Evolutionary conservation across 2,113 vertebrate genomes (phyloP).

Genomic region (Oncorhynchus kisutch): DNA sequence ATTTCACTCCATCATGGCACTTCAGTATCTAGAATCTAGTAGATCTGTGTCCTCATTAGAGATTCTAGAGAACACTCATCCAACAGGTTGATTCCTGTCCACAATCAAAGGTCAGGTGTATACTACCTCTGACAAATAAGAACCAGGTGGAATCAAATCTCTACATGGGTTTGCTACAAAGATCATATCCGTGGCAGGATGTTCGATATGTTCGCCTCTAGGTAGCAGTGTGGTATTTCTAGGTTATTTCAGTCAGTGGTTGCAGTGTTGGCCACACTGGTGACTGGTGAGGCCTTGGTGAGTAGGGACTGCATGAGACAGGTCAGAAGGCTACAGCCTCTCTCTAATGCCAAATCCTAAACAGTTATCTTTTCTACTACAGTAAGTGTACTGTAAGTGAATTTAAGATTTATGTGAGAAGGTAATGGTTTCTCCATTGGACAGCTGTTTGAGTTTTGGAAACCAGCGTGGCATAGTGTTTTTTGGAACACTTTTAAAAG

Average conservation of each 20-base stretch:
- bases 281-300: too few species aligned
- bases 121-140: background rate
- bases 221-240: constrained; percentile 34
- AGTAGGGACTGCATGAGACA: too few species aligned
- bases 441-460: too few species aligned
- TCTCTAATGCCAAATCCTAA: too few species aligned
- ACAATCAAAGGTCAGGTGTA: background rate
- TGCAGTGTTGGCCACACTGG: background rate
- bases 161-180: background rate
- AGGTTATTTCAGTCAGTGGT: background rate
- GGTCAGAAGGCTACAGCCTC: too few species aligned
- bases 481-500: background rate
- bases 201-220: constrained; percentile 27
- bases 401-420: too few species aligned
- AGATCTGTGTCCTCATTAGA: background rate
- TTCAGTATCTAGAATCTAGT: background rate
- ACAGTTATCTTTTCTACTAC: too few species aligned
- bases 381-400: too few species aligned
- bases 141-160: too few species aligned
- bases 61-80: background rate
- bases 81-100: background rate
- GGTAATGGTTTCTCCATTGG: too few species aligned
- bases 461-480: background rate
- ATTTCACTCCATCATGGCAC: background rate
- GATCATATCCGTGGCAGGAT: background rate